These are phyloP conservation scores for Oreortyx pictus DNA, from an alignment of 2,797 vertebrate species.

Conservation along the genomic window DNA sequence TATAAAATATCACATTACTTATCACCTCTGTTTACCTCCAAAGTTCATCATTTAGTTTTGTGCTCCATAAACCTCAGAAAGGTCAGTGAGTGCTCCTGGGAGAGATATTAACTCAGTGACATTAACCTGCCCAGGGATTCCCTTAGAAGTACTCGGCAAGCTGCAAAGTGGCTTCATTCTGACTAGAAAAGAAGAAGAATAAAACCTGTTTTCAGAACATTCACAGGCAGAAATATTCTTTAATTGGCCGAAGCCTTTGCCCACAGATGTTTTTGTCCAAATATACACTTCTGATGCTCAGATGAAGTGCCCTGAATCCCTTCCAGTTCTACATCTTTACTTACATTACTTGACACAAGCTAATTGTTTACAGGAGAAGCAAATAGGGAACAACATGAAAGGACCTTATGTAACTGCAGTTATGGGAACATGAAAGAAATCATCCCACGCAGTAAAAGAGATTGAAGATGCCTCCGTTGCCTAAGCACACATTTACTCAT, in stretches of 20 bases:
- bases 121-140: background rate
- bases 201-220: background rate
- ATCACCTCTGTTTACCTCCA: background rate
- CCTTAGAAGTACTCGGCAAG: background rate
- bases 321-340: background rate
- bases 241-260: background rate
- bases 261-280: background rate
- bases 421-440: fast-evolving
- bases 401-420: background rate
- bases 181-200: background rate
- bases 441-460: background rate
- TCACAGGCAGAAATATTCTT: background rate
- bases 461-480: background rate
- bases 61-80: background rate
- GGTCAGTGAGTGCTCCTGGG: background rate
- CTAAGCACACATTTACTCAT: background rate
- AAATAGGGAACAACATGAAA: background rate
- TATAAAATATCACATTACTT: background rate
- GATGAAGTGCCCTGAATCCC: background rate
- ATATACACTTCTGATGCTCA: background rate
- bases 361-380: background rate
- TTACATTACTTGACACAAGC: background rate
- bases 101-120: background rate
- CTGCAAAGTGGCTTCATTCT: background rate
- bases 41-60: background rate